These are phyloP conservation scores for Hemicrepidius hirtus DNA, from an alignment of 2,888 invertebrate genomes.

Conservation along the genomic window DNA sequence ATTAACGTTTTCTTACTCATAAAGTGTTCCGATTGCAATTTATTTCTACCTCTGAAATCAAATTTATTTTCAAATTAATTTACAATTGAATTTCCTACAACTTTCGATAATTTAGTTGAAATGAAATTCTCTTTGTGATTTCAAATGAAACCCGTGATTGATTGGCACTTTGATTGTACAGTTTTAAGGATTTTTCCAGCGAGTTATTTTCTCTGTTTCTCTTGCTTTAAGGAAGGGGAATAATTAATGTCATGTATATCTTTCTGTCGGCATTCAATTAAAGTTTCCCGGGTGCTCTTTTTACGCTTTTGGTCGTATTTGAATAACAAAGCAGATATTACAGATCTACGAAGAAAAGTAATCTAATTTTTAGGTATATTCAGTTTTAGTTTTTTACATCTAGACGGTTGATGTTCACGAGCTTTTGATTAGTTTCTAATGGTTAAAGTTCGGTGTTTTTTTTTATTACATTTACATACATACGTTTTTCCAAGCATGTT, in stretches of 20 bases:
- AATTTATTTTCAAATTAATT: constrained; percentile 35
- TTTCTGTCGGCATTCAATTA: constrained; percentile 14
- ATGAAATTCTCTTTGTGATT: constrained; percentile 3
- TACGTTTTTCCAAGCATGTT: too few relatives aligned
- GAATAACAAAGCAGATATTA: constrained; percentile 11
- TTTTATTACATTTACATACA: too few relatives aligned
- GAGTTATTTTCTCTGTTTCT: background rate
- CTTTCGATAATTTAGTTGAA: constrained; percentile 19
- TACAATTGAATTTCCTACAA: background rate
- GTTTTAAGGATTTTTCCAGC: constrained; percentile 25
- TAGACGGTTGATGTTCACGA: background rate
- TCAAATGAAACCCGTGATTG: constrained; percentile 15
- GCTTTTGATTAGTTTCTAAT: background rate
- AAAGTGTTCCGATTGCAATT: constrained; percentile 3
- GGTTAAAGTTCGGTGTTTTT: background rate
- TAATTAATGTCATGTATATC: constrained; percentile 20
- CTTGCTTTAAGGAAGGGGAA: background rate
- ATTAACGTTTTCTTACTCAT: background rate
- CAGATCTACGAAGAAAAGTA: background rate
- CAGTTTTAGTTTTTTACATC: background rate
- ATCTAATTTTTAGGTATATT: too few relatives aligned
- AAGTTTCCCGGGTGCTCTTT: background rate
- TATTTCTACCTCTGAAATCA: constrained; percentile 13
- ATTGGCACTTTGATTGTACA: constrained; percentile 41
- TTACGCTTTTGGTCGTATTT: background rate